A percentile compares a stretch with the other conserved stretches of the same genome.
Conservation (phyloP, 2,888 invertebrate genomes). For the Hypselothyrea guttata region DNA sequence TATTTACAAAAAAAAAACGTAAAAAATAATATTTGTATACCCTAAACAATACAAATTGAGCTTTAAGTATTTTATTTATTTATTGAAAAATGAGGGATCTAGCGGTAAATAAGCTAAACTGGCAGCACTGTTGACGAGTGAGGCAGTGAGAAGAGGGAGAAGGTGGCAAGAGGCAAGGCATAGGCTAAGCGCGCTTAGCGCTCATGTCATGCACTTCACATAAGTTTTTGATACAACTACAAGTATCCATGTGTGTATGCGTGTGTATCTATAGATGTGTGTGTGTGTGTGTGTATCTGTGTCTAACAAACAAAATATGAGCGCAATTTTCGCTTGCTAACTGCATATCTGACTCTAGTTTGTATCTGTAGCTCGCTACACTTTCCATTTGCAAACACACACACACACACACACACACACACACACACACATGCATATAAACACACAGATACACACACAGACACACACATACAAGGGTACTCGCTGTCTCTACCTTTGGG, state of each 20-base stretch:
- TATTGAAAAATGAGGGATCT: too few species aligned
- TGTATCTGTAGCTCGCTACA: conserved; percentile 56
- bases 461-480: conserved; percentile 9
- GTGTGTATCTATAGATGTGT: conserved; percentile 18
- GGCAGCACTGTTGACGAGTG: too few species aligned
- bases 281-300: conserved; percentile 30
- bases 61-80: too few species aligned
- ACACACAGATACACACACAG: conserved; percentile 6
- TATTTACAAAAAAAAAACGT: too few species aligned
- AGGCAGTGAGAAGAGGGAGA: neutral
- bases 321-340: too few species aligned
- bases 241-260: conserved; percentile 9
- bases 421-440: neutral
- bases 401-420: conserved; percentile 16
- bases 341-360: conserved; percentile 62
- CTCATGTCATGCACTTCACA: conserved; percentile 71
- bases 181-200: conserved; percentile 64
- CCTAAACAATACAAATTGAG: too few species aligned
- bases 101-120: too few species aligned
- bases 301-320: too few species aligned
- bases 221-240: conserved; percentile 53
- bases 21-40: too few species aligned
- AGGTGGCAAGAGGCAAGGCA: conserved; percentile 15
- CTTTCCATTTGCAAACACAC: conserved; percentile 68
- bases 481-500: conserved; percentile 30